Percentiles rank a stretch among this genome's conserved stretches.
phyloP scores from a whole-genome alignment of 2,113 vertebrate genomes.

The Meriones unguiculatus region DNA sequence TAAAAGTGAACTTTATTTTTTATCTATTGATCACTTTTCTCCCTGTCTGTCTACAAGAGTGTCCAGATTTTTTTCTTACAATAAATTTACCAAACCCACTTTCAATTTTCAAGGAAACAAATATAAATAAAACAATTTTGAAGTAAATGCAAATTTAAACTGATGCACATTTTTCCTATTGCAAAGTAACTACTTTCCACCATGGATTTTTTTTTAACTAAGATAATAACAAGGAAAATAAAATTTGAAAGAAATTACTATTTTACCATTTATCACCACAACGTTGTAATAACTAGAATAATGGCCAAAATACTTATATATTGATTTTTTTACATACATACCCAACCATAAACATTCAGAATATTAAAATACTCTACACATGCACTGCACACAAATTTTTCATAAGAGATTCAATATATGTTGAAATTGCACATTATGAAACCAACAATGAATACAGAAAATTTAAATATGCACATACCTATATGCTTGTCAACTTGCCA shows the following conservation, averaged over 20 bases:
- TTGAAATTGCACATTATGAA: background rate
- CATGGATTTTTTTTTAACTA: background rate
- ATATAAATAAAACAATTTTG: constrained; percentile 34
- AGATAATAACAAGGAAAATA: background rate
- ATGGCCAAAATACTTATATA: background rate
- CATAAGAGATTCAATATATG: background rate
- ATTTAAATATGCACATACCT: background rate
- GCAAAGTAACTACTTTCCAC: background rate
- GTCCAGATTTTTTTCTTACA: background rate
- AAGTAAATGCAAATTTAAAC: constrained; percentile 27
- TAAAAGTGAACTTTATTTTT: background rate
- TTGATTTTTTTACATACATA: background rate
- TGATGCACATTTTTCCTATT: background rate
- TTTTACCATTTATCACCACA: background rate
- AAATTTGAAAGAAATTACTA: background rate
- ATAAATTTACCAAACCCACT: background rate
- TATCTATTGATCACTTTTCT: constrained; percentile 7
- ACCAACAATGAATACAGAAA: background rate
- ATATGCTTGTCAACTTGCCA: background rate
- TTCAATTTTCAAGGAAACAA: constrained; percentile 52
- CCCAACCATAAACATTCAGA: background rate
- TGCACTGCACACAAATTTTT: background rate
- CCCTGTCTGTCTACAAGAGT: background rate
- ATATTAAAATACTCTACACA: background rate
- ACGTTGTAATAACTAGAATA: background rate